Percentiles rank a stretch among this genome's conserved stretches.
These are phyloP conservation scores for Orthosia gothica DNA, from an alignment of 2,888 invertebrate species.

Conservation along the genomic window DNA sequence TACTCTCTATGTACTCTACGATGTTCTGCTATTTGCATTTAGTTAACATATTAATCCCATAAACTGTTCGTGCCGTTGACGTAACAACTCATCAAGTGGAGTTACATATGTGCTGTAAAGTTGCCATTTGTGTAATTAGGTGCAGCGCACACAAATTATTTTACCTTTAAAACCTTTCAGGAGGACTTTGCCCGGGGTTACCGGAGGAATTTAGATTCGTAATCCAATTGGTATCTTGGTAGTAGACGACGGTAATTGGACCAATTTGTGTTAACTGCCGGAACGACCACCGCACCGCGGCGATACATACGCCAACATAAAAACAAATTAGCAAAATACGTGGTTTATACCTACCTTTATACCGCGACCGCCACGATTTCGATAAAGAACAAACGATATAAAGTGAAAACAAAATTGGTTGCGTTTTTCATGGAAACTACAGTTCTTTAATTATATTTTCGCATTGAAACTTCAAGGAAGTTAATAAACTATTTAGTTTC, in stretches of 20 bases:
- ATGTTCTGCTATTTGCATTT: conserved; percentile 82
- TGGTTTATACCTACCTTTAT: conserved; percentile 54
- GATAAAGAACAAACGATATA: conserved; percentile 58
- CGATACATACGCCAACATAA: conserved; percentile 67
- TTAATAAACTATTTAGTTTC: conserved; percentile 28
- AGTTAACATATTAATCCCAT: conserved; percentile 86
- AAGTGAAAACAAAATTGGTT: conserved; percentile 43
- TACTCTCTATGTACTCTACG: conserved; percentile 39
- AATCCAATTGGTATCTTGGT: conserved; percentile 81
- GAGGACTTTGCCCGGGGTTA: conserved; percentile 67
- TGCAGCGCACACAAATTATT: conserved; percentile 43
- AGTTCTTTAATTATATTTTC: conserved; percentile 44
- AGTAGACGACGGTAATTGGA: conserved; percentile 79
- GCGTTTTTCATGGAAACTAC: conserved; percentile 38
- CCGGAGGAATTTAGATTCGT: conserved; percentile 76
- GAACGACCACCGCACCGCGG: conserved; percentile 76
- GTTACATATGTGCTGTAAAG: conserved; percentile 59
- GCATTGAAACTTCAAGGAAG: conserved; percentile 36
- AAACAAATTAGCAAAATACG: conserved; percentile 67
- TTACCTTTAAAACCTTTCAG: conserved; percentile 45
- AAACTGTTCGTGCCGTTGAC: conserved; percentile 80
- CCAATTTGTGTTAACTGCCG: conserved; percentile 82
- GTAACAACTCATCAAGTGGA: conserved; percentile 74
- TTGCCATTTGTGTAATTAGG: conserved; percentile 63
- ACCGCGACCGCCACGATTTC: conserved; percentile 29